A percentile compares a stretch with the other conserved stretches of the same genome.
These are phyloP conservation scores for Acleris cristana DNA, from an alignment of 2,888 invertebrate genomes.

Conservation along the genomic window DNA sequence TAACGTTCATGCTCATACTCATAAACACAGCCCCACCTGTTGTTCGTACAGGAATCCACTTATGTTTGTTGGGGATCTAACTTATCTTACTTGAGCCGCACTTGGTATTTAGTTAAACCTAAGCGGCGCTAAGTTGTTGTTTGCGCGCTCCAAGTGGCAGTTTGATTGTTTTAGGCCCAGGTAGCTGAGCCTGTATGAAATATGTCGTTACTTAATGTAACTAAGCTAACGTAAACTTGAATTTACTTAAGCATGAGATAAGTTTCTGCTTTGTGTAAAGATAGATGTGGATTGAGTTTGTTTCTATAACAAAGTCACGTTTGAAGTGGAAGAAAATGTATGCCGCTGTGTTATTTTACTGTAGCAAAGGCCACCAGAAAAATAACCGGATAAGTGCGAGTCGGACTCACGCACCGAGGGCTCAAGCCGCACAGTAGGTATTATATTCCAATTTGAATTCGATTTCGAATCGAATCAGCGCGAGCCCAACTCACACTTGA, in stretches of 20 bases:
- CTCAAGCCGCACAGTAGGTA: no score
- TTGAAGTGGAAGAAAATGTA: no score
- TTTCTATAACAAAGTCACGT: neutral
- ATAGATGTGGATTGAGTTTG: neutral
- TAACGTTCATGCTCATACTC: neutral
- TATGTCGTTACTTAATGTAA: conserved; percentile 77
- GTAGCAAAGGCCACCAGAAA: no score
- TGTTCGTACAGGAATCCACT: conserved; percentile 28
- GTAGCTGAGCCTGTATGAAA: conserved; percentile 76
- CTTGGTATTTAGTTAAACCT: conserved; percentile 80
- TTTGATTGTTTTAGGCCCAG: conserved; percentile 82
- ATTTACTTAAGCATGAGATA: conserved; percentile 61
- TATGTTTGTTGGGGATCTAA: conserved; percentile 51
- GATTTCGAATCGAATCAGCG: no score
- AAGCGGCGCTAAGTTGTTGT: conserved; percentile 63
- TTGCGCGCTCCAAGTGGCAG: conserved; percentile 64
- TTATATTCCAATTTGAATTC: no score
- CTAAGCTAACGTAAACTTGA: conserved; percentile 75
- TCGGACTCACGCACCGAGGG: no score
- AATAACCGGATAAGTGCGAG: no score
- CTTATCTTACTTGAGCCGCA: conserved; percentile 78
- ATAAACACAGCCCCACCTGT: conserved; percentile 28
- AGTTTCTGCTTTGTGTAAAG: conserved; percentile 15
- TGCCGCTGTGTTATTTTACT: no score
- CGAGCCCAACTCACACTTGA: no score